Percentiles rank a stretch among this genome's conserved stretches.
Conservation (phyloP, 2,888 invertebrate species). For the Acleris cristana region DNA sequence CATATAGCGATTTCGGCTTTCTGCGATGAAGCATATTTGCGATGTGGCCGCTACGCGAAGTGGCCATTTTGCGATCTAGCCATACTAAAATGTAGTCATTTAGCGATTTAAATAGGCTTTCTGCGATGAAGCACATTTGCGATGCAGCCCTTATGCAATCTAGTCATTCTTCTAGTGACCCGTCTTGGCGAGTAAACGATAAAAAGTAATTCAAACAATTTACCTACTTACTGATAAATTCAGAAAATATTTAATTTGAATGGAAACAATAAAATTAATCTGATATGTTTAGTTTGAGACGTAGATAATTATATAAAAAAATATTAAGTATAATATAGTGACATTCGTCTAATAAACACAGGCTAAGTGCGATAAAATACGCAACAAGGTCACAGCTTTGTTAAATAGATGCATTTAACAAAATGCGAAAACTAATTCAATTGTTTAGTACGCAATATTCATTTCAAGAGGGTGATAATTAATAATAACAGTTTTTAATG, state of each 20-base stretch:
- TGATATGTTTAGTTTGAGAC: conserved; percentile 73
- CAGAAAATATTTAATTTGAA: conserved; percentile 23
- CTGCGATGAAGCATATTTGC: conserved; percentile 28
- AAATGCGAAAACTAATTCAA: conserved; percentile 70
- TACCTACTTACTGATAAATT: conserved; percentile 20
- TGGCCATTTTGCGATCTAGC: not conserved
- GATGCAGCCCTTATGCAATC: no score
- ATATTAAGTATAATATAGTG: conserved; percentile 13
- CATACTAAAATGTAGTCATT: no score
- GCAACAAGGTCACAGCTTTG: conserved; percentile 10
- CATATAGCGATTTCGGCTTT: no score
- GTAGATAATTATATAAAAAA: conserved; percentile 47
- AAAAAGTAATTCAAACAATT: not conserved
- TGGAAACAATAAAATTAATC: conserved; percentile 53
- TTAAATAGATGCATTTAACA: conserved; percentile 54
- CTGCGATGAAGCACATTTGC: no score
- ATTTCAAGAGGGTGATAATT: conserved; percentile 1
- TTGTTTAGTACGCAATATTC: conserved; percentile 57
- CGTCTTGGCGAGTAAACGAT: not conserved
- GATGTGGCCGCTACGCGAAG: not conserved
- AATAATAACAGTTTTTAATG: not conserved
- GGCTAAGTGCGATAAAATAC: conserved; percentile 27
- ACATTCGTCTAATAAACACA: conserved; percentile 26
- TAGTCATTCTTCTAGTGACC: no score
- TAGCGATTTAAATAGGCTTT: no score